Base-by-base conservation (phyloP, 2,888 invertebrate species). In the Ichneumon xanthorius region DNA sequence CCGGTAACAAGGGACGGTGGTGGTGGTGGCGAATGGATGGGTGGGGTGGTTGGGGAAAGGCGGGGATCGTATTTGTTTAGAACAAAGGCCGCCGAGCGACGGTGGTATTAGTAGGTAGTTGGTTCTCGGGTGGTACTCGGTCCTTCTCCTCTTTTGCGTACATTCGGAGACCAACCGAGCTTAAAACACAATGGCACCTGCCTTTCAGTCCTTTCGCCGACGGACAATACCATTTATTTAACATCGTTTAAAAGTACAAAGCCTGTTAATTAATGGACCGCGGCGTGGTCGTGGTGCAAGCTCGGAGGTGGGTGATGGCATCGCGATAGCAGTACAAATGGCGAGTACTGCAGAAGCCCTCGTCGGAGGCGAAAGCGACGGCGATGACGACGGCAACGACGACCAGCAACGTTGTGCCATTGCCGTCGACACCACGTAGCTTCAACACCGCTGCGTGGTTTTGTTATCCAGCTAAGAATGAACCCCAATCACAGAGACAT, bases 211-310 rank as follows among this genome's bases (percentile, higher is more conserved):
- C 91, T 92, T 92, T 93, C 91, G 91, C 90, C 88, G 88, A 87
- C 88, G 91, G 89, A 94, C 93, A 94, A 94, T 92, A 88, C 91
- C 93, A 92, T 93, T 93, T 93, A 94, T 94, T 94, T 94, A 93
- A 94, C 93, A 93, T 93, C 93, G 93, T 94, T 94, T 94, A 93
- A 93, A 93, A 93, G 92, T 92, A 93, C 93, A 94, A 94, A 92
- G 93, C 91, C 93, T 93, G 92, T 93, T 94, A 94, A 94, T 94
- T 94, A 94, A 93, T 93, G 93, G 91, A 93, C 90, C 92, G 89
- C 89, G 88, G 89, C 86, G 89, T 87, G 88, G 80, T 86, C 84
- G 86, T 87, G 87, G 88, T 67, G 79, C 76, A 78, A 70, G 55
- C 33, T 40, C 83, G 55, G 55, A 70, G 73, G 50, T 61, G 72